Percentiles rank a stretch among this genome's conserved stretches.
Conservation (phyloP, 1,140 invertebrate species). For the Cydia pomonella region DNA sequence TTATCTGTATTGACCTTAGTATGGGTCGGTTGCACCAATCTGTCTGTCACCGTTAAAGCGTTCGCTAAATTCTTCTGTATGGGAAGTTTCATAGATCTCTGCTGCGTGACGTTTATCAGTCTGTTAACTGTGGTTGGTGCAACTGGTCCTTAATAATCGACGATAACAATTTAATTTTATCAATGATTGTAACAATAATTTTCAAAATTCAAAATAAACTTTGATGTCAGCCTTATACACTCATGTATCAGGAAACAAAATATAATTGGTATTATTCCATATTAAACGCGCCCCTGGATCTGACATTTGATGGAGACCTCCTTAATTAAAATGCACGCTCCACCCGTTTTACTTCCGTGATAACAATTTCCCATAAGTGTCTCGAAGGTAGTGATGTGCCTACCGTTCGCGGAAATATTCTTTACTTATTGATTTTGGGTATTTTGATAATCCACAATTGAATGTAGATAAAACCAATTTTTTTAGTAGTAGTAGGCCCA, state of each 20-base stretch:
- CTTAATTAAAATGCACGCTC: conserved; percentile 7
- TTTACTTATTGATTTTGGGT: neutral
- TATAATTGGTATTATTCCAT: neutral
- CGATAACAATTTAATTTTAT: too few species aligned
- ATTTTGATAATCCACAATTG: neutral
- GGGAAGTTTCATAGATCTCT: too few species aligned
- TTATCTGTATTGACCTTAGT: too few species aligned
- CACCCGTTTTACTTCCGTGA: conserved; percentile 10
- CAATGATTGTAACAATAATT: too few species aligned
- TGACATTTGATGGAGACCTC: neutral
- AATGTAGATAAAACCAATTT: too few species aligned
- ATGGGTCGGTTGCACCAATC: too few species aligned
- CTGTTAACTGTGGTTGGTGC: too few species aligned
- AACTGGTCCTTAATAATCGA: too few species aligned
- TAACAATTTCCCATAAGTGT: conserved; percentile 15
- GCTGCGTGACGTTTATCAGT: too few species aligned
- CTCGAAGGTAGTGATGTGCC: conserved; percentile 5
- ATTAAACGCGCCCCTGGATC: neutral
- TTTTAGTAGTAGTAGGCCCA: too few species aligned
- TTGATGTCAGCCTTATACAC: neutral
- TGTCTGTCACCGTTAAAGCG: too few species aligned
- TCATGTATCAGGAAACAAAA: neutral
- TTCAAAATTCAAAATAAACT: neutral
- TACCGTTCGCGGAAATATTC: neutral
- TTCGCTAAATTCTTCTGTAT: too few species aligned